Base-by-base conservation (phyloP, 2,797 vertebrate species). In the Pipistrellus nathusii region DNA sequence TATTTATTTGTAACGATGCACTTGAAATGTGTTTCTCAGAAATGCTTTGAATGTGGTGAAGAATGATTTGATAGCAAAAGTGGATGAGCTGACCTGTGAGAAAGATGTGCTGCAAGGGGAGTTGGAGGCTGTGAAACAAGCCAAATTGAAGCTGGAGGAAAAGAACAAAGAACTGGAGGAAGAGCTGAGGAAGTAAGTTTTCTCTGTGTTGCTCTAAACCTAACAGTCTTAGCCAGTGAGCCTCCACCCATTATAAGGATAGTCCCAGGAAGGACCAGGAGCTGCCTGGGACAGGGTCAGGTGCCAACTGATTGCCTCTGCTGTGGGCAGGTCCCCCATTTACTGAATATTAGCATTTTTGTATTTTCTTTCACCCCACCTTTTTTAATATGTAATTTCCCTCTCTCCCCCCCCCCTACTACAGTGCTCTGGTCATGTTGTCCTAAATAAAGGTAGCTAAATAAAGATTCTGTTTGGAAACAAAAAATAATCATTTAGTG, bases 41-140 rank as follows among this genome's bases (percentile, higher is more conserved):
- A 98, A 99, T 95, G 98, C 98, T 69, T 95, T 99, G 97, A 98
- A 99, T 86, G 98, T 99, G 71, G 98, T 98, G 97, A 99, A 99
- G 97, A 98, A 99, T 64, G 98, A 99, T 80, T 96, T 99, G 96
- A 99, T 99, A 96, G 98, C 98, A 89, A 98, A 98, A 97, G 98
- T 99, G 94, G 98, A 99, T 90, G 98, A 98, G 69, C 85, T 99
- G 96, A 98, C 98, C 85, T 99, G 98, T 71, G 98, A 98, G 96
- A 98, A 98, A 76, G 98, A 98, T 44, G 98, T 99, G 21, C 96
- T 99, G 1, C 98, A 98, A 59, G 98, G 98, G 76, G 98, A 99
- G 91, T 25, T 99, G 95, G 98, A 98, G 64, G 98, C 98, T 69
- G 97, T 99, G 85, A 98, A 98, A 89, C 98, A 98, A 88, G 98